phyloP scores from a whole-genome alignment of 1,140 invertebrate genomes.

The Tetranychus urticae region DNA sequence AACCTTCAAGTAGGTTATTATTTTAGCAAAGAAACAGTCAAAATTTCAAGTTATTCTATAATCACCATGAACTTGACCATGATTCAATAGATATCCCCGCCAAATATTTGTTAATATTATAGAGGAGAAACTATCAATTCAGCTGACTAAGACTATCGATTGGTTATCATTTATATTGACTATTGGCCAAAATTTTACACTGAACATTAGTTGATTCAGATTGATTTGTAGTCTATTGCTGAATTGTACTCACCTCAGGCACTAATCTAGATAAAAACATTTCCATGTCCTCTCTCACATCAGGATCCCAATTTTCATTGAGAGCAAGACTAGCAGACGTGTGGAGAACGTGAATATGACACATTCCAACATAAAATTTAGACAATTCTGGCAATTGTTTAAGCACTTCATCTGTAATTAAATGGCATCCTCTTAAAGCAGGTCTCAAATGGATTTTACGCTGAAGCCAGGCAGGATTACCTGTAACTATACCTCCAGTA shows the following conservation, averaged over 20 bases:
- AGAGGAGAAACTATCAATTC: too few relatives aligned
- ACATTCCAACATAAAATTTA: slow-evolving; percentile 74
- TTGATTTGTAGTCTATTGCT: neutral
- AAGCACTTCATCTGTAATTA: slow-evolving; percentile 81
- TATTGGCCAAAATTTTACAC: neutral
- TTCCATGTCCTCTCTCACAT: slow-evolving; percentile 87
- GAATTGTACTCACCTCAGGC: slow-evolving; percentile 39
- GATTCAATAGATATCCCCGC: too few relatives aligned
- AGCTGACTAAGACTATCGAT: too few relatives aligned
- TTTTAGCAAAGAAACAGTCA: too few relatives aligned
- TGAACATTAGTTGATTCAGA: neutral
- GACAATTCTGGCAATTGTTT: slow-evolving; percentile 71
- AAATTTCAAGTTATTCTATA: too few relatives aligned
- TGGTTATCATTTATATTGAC: too few relatives aligned
- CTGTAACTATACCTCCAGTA: slow-evolving; percentile 7
- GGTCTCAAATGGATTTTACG: slow-evolving; percentile 79
- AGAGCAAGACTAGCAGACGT: slow-evolving; percentile 86
- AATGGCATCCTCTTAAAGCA: slow-evolving; percentile 74
- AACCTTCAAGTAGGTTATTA: too few relatives aligned
- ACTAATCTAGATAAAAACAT: slow-evolving; percentile 97
- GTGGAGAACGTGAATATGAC: slow-evolving; percentile 91
- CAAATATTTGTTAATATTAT: too few relatives aligned
- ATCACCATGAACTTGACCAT: too few relatives aligned
- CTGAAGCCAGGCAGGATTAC: slow-evolving; percentile 64
- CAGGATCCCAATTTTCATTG: slow-evolving; percentile 93